These are phyloP conservation scores for Pyrochroa serraticornis DNA, from an alignment of 2,888 invertebrate genomes.

Conservation along the genomic window DNA sequence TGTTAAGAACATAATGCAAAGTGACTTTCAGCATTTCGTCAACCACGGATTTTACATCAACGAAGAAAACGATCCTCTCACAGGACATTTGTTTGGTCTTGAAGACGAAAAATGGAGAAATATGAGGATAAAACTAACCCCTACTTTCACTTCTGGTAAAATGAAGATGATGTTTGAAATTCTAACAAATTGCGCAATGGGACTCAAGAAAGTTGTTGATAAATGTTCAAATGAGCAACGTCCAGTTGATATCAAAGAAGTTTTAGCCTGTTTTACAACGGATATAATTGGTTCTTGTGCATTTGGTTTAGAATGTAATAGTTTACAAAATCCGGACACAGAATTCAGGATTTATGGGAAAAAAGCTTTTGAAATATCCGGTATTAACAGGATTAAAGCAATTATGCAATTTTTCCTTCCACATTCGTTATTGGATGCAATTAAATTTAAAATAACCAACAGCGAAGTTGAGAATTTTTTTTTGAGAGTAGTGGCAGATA, in stretches of 20 bases:
- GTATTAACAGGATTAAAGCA: background rate
- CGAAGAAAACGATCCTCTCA: too few relatives aligned
- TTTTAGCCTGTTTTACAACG: slow-evolving; percentile 55
- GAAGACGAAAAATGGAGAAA: too few relatives aligned
- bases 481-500: too few relatives aligned
- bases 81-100: too few relatives aligned
- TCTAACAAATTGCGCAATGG: slow-evolving; percentile 55
- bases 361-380: background rate
- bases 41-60: too few relatives aligned
- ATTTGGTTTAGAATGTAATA: slow-evolving; percentile 64
- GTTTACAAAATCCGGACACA: slow-evolving; percentile 59
- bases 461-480: too few relatives aligned
- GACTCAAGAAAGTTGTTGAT: slow-evolving; percentile 6
- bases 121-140: too few relatives aligned
- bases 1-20: too few relatives aligned
- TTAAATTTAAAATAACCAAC: too few relatives aligned
- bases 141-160: slow-evolving; percentile 56
- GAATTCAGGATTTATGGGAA: slow-evolving; percentile 50
- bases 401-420: background rate
- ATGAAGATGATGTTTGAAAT: slow-evolving; percentile 67
- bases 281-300: slow-evolving; percentile 64
- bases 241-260: slow-evolving; percentile 55
- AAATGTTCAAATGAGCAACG: background rate
- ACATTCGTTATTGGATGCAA: background rate
- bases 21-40: too few relatives aligned